These are phyloP conservation scores for Phorcus lineatus DNA, from an alignment of 2,888 invertebrate genomes.

Conservation along the genomic window DNA sequence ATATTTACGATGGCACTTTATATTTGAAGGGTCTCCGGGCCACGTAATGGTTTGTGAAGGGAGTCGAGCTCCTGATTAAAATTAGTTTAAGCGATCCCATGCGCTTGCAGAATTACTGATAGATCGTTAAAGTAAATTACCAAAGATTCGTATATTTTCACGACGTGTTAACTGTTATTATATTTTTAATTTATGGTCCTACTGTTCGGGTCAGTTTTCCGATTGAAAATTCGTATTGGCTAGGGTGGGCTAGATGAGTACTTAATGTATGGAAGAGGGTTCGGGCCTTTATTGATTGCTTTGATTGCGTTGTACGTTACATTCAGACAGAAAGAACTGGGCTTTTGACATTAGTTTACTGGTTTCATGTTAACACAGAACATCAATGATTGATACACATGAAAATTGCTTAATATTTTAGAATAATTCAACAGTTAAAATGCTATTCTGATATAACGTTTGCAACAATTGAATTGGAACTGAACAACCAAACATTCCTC, in stretches of 20 bases:
- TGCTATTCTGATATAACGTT: no score
- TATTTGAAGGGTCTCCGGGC: neutral
- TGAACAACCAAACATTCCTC: no score
- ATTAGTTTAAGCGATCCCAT: neutral
- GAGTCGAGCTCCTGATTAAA: neutral
- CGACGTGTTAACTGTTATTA: neutral
- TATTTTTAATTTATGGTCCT: no score
- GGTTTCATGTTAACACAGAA: no score
- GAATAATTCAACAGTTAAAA: no score
- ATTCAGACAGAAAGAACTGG: neutral
- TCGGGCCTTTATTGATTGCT: neutral
- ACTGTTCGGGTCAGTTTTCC: no score
- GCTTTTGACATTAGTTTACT: neutral
- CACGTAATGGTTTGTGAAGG: neutral
- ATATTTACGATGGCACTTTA: conserved; percentile 14
- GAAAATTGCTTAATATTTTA: neutral
- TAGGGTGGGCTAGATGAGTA: no score
- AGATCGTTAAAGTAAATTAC: conserved; percentile 14
- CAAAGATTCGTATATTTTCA: conserved; percentile 5
- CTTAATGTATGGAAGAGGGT: neutral
- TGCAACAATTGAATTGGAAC: no score
- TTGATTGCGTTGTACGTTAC: neutral
- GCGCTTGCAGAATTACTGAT: neutral
- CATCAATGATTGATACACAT: no score
- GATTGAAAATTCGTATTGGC: no score